Evolutionary conservation across 2,888 invertebrate species (phyloP).

Genomic region (Trisateles emortualis): DNA sequence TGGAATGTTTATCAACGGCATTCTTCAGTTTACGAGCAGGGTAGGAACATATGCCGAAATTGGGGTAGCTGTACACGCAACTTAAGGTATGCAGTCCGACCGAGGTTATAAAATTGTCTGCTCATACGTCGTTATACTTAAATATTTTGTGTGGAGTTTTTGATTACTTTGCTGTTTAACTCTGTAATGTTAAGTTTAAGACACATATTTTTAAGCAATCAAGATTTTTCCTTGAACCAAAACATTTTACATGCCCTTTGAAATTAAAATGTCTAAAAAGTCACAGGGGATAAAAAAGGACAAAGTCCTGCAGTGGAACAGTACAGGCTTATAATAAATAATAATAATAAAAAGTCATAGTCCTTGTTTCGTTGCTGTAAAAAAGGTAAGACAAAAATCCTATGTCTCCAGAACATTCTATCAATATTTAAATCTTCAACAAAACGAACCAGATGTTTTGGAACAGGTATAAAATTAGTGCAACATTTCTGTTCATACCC

Average conservation of each 20-base stretch:
- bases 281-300: too few species aligned
- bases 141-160: constrained; percentile 14
- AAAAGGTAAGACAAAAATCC: background rate
- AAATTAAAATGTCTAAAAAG: too few species aligned
- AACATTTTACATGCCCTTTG: too few species aligned
- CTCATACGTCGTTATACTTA: background rate
- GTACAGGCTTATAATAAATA: too few species aligned
- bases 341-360: background rate
- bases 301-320: too few species aligned
- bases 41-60: constrained; percentile 46
- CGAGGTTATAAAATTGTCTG: background rate
- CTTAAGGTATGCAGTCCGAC: constrained; percentile 7
- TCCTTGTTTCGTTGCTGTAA: background rate
- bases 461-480: constrained; percentile 62
- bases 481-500: constrained; percentile 67
- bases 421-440: constrained; percentile 32
- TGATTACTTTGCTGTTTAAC: constrained; percentile 1
- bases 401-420: constrained; percentile 10
- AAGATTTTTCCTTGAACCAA: background rate
- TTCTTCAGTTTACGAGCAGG: constrained; percentile 65
- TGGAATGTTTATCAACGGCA: constrained; percentile 69
- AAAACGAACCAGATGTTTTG: constrained; percentile 56
- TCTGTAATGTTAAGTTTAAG: constrained; percentile 1
- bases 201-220: background rate
- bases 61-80: constrained; percentile 32